A percentile compares a stretch with the other conserved stretches of the same genome.
Evolutionary conservation across 2,797 vertebrate species (phyloP).

Genomic region (Molothrus aeneus): DNA sequence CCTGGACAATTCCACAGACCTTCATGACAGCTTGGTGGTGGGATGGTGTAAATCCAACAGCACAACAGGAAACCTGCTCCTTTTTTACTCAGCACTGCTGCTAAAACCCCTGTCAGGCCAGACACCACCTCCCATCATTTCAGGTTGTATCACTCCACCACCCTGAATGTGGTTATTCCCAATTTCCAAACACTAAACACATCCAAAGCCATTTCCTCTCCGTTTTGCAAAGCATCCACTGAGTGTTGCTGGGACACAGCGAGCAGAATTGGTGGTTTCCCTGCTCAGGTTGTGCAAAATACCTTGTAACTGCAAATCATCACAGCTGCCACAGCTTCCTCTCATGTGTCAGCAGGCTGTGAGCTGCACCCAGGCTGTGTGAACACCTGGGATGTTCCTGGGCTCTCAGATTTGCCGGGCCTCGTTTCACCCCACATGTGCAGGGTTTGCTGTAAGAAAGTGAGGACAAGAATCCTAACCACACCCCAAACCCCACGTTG

Average conservation of each 20-base stretch:
- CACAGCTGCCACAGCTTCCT: not conserved
- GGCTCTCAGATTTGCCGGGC: not conserved
- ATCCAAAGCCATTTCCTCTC: not conserved
- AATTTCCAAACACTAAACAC: not conserved
- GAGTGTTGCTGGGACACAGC: accelerated
- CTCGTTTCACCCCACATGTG: not conserved
- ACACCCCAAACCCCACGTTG: not conserved
- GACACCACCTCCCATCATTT: not conserved
- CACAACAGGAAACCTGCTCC: not conserved
- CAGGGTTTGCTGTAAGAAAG: not conserved
- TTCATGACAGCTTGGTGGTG: not conserved
- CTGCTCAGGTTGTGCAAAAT: not conserved
- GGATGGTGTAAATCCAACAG: not conserved
- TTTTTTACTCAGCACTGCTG: not conserved
- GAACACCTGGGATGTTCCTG: not conserved
- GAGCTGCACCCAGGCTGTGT: not conserved
- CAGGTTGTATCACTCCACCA: not conserved
- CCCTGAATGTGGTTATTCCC: not conserved
- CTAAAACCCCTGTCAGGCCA: not conserved
- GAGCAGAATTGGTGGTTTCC: not conserved
- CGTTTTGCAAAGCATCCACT: accelerated
- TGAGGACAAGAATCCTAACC: accelerated
- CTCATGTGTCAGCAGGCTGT: not conserved
- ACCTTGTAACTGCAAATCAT: not conserved
- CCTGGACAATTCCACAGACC: not conserved